Percentiles rank a stretch among this genome's conserved stretches.
Conservation (phyloP, 2,888 invertebrate species). For the Dicyrtomina minuta region DNA sequence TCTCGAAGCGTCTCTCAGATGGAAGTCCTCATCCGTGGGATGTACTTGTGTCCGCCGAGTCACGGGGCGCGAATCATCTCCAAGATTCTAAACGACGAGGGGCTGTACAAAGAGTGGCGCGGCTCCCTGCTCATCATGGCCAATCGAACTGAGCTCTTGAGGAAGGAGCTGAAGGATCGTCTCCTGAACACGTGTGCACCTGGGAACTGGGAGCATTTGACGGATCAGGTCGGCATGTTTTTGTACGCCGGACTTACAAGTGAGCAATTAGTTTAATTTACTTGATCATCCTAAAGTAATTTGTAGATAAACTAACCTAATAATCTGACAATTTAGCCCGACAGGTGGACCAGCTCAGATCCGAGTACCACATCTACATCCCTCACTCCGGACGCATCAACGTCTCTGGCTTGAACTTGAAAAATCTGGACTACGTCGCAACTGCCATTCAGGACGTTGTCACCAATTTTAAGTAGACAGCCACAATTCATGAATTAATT, state of each 20-base stretch:
- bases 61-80: slow-evolving; percentile 92
- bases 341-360: slow-evolving; percentile 76
- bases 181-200: slow-evolving; percentile 78
- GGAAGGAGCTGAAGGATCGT: slow-evolving; percentile 71
- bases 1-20: slow-evolving; percentile 80
- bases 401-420: slow-evolving; percentile 88
- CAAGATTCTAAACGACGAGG: slow-evolving; percentile 72
- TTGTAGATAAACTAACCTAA: too few species aligned
- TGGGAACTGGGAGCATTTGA: slow-evolving; percentile 94
- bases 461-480: too few species aligned
- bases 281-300: background rate
- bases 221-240: slow-evolving; percentile 96
- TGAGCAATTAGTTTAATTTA: background rate
- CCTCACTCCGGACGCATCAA: slow-evolving; percentile 91
- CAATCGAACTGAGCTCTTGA: slow-evolving; percentile 82
- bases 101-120: slow-evolving; percentile 82
- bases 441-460: slow-evolving; percentile 76
- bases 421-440: slow-evolving; percentile 90
- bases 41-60: slow-evolving; percentile 96
- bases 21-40: slow-evolving; percentile 79
- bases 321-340: slow-evolving; percentile 58
- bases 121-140: slow-evolving; percentile 84
- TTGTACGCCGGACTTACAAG: slow-evolving; percentile 88
- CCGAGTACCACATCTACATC: slow-evolving; percentile 87
- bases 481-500: too few species aligned